phyloP scores from a whole-genome alignment of 2,888 invertebrate species.

The Ophion costatus region DNA sequence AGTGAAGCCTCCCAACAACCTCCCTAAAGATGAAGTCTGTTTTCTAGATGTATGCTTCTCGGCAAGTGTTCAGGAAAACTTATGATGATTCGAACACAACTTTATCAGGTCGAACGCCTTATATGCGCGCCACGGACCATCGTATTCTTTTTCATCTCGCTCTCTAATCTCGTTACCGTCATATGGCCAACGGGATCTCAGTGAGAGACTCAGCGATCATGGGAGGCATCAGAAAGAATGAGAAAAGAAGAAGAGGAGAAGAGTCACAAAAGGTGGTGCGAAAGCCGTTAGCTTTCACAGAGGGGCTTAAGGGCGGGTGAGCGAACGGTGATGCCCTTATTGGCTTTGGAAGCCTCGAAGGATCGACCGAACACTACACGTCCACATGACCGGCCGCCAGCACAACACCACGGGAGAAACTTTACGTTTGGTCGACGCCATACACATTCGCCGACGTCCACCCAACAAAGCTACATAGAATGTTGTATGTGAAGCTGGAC shows the following conservation, averaged over 20 bases:
- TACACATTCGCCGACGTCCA: not conserved
- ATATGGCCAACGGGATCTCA: slow-evolving; percentile 32
- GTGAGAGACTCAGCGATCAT: slow-evolving; percentile 56
- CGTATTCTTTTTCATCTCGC: slow-evolving; percentile 43
- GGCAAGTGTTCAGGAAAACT: not conserved
- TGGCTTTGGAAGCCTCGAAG: slow-evolving; percentile 78
- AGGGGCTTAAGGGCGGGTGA: slow-evolving; percentile 71
- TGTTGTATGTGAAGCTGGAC: not conserved
- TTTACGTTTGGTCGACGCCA: slow-evolving; percentile 28
- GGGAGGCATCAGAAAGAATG: slow-evolving; percentile 38
- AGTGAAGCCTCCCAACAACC: not conserved
- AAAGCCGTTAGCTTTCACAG: slow-evolving; percentile 60
- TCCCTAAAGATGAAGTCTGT: not conserved
- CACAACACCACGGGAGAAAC: slow-evolving; percentile 37
- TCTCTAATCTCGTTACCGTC: slow-evolving; percentile 65
- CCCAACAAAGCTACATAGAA: not conserved
- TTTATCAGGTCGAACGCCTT: slow-evolving; percentile 28
- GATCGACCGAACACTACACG: slow-evolving; percentile 60
- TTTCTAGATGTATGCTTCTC: not conserved
- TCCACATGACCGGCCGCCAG: slow-evolving; percentile 18
- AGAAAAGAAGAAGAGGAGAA: slow-evolving; percentile 33
- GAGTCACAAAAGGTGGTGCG: slow-evolving; percentile 36
- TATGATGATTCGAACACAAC: slow-evolving; percentile 26
- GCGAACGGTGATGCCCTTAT: slow-evolving; percentile 73
- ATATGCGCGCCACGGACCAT: slow-evolving; percentile 1